Conservation (phyloP, 2,113 vertebrate species). For the Opisthocomus hoazin region DNA sequence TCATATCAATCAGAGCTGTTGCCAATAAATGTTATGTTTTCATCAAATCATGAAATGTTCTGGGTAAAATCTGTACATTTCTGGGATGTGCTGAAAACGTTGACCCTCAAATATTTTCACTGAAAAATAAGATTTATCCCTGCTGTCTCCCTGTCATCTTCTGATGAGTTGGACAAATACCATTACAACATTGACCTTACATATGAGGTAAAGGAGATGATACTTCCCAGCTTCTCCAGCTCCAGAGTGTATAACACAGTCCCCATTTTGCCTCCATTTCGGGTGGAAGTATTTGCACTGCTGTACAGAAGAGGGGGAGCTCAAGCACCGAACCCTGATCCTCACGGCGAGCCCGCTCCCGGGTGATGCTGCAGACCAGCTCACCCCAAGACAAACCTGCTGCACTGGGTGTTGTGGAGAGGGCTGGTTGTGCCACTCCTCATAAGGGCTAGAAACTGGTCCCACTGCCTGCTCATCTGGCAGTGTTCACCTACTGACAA, state of each 20-base stretch:
- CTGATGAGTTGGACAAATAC: neutral
- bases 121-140: neutral
- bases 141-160: neutral
- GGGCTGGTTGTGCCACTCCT: neutral
- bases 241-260: neutral
- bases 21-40: neutral
- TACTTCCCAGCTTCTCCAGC: neutral
- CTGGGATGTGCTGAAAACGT: neutral
- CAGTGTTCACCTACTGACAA: neutral
- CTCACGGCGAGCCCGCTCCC: neutral
- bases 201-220: neutral
- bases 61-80: neutral
- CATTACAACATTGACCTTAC: neutral
- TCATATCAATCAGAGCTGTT: neutral
- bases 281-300: neutral
- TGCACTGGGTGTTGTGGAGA: neutral
- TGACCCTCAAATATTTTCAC: neutral
- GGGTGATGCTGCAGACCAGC: neutral
- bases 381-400: neutral
- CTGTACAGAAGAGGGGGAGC: neutral
- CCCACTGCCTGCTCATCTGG: neutral
- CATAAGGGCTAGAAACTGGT: neutral
- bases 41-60: neutral
- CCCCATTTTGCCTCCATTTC: neutral
- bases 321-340: neutral